These are phyloP conservation scores for Zaprionus kolodkinae DNA, from an alignment of 1,140 invertebrate genomes.

Conservation along the genomic window DNA sequence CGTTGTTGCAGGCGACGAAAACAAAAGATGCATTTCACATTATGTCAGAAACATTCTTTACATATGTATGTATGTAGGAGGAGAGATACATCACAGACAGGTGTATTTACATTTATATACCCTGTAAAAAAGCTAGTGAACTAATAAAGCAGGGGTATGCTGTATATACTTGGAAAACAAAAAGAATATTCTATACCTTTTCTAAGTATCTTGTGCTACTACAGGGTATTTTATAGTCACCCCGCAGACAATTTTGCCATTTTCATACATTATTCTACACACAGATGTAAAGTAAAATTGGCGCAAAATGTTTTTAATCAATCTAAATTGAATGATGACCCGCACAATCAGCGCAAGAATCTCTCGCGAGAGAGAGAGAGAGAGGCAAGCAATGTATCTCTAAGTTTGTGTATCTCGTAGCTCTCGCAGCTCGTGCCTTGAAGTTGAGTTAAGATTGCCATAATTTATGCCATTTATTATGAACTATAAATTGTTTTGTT, in stretches of 20 bases:
- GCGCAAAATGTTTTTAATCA: slow-evolving; percentile 82
- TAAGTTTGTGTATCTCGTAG: slow-evolving; percentile 19
- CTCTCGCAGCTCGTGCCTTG: slow-evolving; percentile 15
- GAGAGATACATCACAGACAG: neutral
- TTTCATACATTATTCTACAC: neutral
- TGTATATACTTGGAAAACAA: neutral
- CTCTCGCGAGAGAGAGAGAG: neutral
- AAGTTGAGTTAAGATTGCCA: slow-evolving; percentile 20
- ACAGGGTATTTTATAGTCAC: neutral
- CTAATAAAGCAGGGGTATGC: neutral
- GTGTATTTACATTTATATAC: slow-evolving; percentile 25
- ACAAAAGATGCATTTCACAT: slow-evolving; percentile 43
- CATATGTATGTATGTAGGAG: neutral
- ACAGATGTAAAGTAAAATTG: slow-evolving; percentile 47
- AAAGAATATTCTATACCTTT: too few species aligned
- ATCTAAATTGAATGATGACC: slow-evolving; percentile 84
- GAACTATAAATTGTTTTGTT: slow-evolving; percentile 20
- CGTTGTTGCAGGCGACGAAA: slow-evolving; percentile 49
- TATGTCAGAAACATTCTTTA: slow-evolving; percentile 24
- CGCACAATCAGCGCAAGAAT: slow-evolving; percentile 61
- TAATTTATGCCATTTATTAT: slow-evolving; percentile 28
- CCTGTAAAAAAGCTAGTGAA: neutral
- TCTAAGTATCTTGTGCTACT: neutral
- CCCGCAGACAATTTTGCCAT: neutral
- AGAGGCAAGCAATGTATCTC: slow-evolving; percentile 37